phyloP scores from a whole-genome alignment of 2,888 invertebrate species.

The Auanema freiburgensis region DNA sequence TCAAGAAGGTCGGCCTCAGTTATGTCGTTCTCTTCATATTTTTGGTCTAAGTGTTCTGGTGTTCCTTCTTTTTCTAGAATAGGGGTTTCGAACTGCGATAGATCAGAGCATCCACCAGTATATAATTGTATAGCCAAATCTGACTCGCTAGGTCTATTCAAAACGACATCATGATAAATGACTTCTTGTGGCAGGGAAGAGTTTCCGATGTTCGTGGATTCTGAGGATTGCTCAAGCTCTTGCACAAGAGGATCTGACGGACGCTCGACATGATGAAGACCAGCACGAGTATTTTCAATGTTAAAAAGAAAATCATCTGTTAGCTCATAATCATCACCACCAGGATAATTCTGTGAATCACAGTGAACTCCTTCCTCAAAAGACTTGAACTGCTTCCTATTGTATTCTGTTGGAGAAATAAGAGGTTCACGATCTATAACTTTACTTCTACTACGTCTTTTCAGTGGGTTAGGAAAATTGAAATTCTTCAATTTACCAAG shows the following conservation, averaged over 20 bases:
- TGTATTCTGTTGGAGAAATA: slow-evolving; percentile 4
- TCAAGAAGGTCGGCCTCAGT: slow-evolving; percentile 13
- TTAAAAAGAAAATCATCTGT: background rate
- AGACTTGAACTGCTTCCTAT: too few relatives aligned
- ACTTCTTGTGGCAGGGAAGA: too few relatives aligned
- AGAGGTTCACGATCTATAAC: slow-evolving; percentile 16
- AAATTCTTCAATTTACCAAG: slow-evolving; percentile 11
- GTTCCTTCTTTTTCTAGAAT: background rate
- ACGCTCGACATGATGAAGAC: too few relatives aligned
- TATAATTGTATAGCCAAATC: too few relatives aligned
- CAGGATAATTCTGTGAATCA: background rate
- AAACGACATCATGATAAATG: too few relatives aligned
- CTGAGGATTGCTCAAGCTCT: too few relatives aligned
- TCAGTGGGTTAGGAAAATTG: slow-evolving; percentile 15
- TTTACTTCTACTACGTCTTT: slow-evolving; percentile 7
- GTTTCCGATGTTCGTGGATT: too few relatives aligned
- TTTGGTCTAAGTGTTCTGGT: background rate
- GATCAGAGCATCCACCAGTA: too few relatives aligned
- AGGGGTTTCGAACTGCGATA: too few relatives aligned
- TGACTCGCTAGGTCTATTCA: too few relatives aligned
- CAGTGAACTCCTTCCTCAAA: background rate
- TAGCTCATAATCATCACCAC: background rate
- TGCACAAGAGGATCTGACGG: too few relatives aligned
- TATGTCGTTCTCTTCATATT: slow-evolving; percentile 4
- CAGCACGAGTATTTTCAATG: background rate